Evolutionary conservation across 2,888 invertebrate species (phyloP), one percentile per base, ranked within the genome.

Genomic region (Eupithecia abbreviata): DNA sequence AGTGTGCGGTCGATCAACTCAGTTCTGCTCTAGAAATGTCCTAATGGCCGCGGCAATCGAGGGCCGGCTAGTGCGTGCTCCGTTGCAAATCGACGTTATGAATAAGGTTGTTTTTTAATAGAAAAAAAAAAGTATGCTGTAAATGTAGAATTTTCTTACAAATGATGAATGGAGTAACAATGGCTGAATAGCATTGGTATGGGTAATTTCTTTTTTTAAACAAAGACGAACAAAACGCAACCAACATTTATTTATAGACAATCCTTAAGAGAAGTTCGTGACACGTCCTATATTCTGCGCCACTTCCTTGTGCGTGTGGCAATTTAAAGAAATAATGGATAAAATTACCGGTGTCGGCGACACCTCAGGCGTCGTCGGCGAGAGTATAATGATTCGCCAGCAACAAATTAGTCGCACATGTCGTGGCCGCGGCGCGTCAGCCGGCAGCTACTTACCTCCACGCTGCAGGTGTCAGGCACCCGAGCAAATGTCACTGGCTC

Each of bases 371-470:
- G 90, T 87, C 87, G 89, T 85, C 87, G 85, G 88, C 84, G 86
- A 88, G 87, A 86, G 85, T 81, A 90, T 94, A 93, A 94, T 93
- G 91, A 93, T 91, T 91, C 89, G 92, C 86, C 85, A 88, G 85
- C 88, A 89, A 91, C 94, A 93, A 94, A 94, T 94, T 93, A 93
- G 93, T 88, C 89, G 92, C 94, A 95, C 90, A 95, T 95, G 94
- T 92, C 92, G 93, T 83, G 80, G 71, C 81, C 92, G 93, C 84
- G 79, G 73, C 81, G 85, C 90, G 92, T 88, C 94, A 94, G 93
- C 93, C 93, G 94, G 93, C 93, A 83, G 82, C 87, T 86, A 88
- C 88, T 87, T 85, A 85, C 88, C 87, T 86, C 84, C 85, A 81
- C 87, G 82, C 76, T 86, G 92, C 93, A 92, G 92, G 92, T 93